These are phyloP conservation scores for Drosophila meridiana DNA, from an alignment of 2,888 invertebrate species.

Conservation along the genomic window DNA sequence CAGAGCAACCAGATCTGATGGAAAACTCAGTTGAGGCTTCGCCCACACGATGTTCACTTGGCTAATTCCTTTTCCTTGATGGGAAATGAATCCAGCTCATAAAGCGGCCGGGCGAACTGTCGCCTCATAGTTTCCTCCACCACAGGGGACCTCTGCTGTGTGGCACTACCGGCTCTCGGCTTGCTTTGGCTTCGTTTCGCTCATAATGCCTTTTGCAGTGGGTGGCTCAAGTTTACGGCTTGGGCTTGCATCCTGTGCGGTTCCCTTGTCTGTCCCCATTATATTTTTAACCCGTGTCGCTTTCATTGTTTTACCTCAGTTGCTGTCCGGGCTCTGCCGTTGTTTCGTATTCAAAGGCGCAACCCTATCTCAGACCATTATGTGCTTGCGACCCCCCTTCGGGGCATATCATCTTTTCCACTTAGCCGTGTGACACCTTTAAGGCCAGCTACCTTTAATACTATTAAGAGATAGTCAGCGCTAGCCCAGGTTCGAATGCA, in stretches of 20 bases:
- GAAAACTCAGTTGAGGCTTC: conserved; percentile 24
- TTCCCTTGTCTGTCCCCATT: conserved; percentile 43
- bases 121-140: conserved; percentile 34
- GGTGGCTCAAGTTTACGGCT: conserved; percentile 61
- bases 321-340: conserved; percentile 21
- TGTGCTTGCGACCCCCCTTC: conserved; percentile 38
- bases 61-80: conserved; percentile 9
- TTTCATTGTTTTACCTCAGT: conserved; percentile 54
- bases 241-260: conserved; percentile 13
- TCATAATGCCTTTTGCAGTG: conserved; percentile 63
- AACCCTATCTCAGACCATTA: conserved; percentile 44
- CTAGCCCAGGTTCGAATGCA: conserved; percentile 5
- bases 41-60: conserved; percentile 4
- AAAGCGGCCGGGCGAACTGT: conserved; percentile 33
- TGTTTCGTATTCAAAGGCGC: conserved; percentile 51
- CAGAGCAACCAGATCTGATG: conserved; percentile 3
- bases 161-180: conserved; percentile 9
- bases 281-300: conserved; percentile 53
- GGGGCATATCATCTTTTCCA: conserved; percentile 39
- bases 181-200: conserved; percentile 40
- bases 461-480: not conserved
- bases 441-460: conserved; percentile 16
- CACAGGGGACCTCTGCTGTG: conserved; percentile 23
- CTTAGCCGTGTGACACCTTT: conserved; percentile 23
- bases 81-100: conserved; percentile 29